Base-by-base conservation (phyloP, 1,140 invertebrate species). In the Batillaria attramentaria region DNA sequence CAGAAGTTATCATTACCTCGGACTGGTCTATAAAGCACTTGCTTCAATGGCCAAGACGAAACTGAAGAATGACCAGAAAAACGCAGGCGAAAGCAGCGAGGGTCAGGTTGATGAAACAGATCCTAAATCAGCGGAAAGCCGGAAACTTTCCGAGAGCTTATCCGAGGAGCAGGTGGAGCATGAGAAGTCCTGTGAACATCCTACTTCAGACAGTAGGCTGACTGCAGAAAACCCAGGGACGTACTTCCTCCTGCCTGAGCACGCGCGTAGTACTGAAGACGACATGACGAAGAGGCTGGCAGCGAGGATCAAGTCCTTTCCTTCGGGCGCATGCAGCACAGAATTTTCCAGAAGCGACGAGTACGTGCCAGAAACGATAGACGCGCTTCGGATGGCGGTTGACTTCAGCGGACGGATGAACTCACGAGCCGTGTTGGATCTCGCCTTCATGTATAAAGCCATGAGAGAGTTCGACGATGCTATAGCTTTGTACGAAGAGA, bases 371-470 rank as follows among this genome's bases (percentile, higher is more conserved):
- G 2, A 3, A 28, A 42, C 68, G 1, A 46, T 70, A 31, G n/a
- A 70, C 8, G 33, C 43, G 10, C 41, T 70, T 6, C n/a, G 31
- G 16, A 28, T 31, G 42, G 68, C 68, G 3, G 35, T 70, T 3
- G n/a, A 46, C 3, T 70, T 70, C 41, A 70, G 68, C 39, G n/a
- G 10, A 31, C 8, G 41, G n/a, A 42, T 46, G 50, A 70, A 70
- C 68, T 46, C 41, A 39, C 43, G 68, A 46, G 68, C 68, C 28
- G 39, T 39, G 20, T 70, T 46, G 18, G 68, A 70, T 46, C 39
- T 70, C 16, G 68, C 68, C 6, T 18, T 70, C 39, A 37, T 70
- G 41, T 46, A 70, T 20, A 46, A 46, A 31, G 33, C 42, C 5
- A 70, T n/a, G n/a, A 46, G 50, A 3, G n/a, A 70, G 2, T 43